A percentile compares a stretch with the other conserved stretches of the same genome.
phyloP scores from a whole-genome alignment of 2,113 vertebrate genomes.

The Scartelaos histophorus region DNA sequence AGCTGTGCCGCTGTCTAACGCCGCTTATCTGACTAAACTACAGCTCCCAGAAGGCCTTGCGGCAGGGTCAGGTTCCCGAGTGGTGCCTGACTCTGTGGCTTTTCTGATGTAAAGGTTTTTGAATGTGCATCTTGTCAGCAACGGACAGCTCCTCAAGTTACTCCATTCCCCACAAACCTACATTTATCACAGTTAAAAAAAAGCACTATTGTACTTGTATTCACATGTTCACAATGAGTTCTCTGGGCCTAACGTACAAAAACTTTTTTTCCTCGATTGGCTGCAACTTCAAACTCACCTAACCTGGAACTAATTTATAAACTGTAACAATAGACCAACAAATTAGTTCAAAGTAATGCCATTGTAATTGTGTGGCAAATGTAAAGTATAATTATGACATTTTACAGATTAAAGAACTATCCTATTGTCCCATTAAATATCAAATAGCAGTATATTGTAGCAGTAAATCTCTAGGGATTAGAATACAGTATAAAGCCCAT shows the following conservation, averaged over 20 bases:
- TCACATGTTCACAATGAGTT: no score
- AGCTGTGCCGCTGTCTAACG: constrained; percentile 36
- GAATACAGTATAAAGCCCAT: background rate
- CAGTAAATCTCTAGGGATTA: background rate
- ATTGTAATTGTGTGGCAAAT: no score
- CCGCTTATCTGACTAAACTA: constrained; percentile 53
- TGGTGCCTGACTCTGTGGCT: constrained; percentile 57
- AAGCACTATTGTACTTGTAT: no score
- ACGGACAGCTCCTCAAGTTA: constrained; percentile 53
- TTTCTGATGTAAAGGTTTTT: constrained; percentile 22
- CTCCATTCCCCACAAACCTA: background rate
- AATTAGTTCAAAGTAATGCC: no score
- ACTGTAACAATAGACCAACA: no score
- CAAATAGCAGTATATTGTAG: background rate
- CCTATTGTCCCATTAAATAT: background rate
- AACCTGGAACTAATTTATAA: no score
- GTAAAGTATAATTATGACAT: no score
- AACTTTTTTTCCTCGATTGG: no score
- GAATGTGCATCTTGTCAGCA: constrained; percentile 34
- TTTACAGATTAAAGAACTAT: no score
- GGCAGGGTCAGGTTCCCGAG: constrained; percentile 57
- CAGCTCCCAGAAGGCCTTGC: constrained; percentile 44
- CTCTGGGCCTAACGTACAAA: no score
- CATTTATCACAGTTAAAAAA: background rate
- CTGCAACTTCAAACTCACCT: no score